Evolutionary conservation across 1,140 invertebrate genomes (phyloP), one percentile per base, ranked within the genome.

Genomic region (Anastrepha obliqua): DNA sequence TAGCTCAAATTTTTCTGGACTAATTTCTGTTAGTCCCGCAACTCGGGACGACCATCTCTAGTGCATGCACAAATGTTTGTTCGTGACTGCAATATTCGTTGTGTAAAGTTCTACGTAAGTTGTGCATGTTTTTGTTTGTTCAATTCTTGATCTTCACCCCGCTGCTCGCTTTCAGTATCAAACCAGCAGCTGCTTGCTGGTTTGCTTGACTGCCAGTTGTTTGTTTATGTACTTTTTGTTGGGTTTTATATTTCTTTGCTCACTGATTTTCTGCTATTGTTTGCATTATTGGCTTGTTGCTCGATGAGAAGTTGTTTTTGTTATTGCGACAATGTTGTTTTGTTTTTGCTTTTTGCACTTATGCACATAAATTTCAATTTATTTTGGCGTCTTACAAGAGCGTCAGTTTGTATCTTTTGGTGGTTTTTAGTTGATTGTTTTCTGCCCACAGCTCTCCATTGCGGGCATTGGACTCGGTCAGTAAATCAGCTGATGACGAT

Each of bases 281-380:
- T 67, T 44, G 67, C 17, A 74, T 74, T 74, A 47, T 74, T 74
- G 67, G 67, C 67, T 74, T 74, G 67, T 74, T 74, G 67, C 42
- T 29, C 1, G 7, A 13, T n/a, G 8, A 17, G 6, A 13, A 44
- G 67, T 47, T 44, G 39, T 74, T 15, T 74, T 44, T 39, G 29
- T 42, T 13, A 6, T 67, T 67, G 29, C 39, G 13, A 29, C 29
- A 29, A 29, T 29, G 7, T 62, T 70, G 39, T 70, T 9, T 39
- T 42, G 39, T 39, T 67, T 55, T 3, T 55, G 6, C 6, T 47
- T 74, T 44, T 47, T 74, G 67, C 67, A 74, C 39, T 74, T 47
- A 74, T 47, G 42, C 67, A 74, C 67, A 74, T 74, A 74, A 47
- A 74, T 74, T 74, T 74, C 67, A 74, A 74, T 74, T 74, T 74